A percentile compares a stretch with the other conserved stretches of the same genome.
These are phyloP conservation scores for Alosa alosa DNA, from an alignment of 2,113 vertebrate genomes.

Conservation along the genomic window DNA sequence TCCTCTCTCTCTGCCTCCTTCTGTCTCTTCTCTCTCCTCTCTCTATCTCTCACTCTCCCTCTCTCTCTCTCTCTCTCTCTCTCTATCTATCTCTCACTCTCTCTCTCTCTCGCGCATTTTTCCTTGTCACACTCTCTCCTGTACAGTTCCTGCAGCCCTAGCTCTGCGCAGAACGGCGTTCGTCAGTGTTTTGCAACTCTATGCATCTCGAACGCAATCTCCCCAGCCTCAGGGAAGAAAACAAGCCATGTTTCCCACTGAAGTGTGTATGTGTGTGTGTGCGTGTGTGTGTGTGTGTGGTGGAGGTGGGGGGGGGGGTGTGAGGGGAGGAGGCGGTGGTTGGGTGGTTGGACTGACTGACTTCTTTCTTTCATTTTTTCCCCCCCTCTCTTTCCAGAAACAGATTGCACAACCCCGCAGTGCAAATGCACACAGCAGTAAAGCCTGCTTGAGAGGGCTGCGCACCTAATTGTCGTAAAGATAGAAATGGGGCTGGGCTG, in stretches of 20 bases:
- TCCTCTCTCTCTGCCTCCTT: background rate
- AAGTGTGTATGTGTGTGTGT: background rate
- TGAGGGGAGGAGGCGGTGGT: background rate
- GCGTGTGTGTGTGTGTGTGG: background rate
- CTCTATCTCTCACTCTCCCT: constrained; percentile 25
- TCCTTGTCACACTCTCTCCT: constrained; percentile 23
- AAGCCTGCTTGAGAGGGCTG: constrained; percentile 31
- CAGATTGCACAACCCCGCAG: constrained; percentile 52
- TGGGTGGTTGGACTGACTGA: constrained; percentile 16
- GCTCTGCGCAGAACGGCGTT: background rate
- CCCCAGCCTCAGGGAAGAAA: constrained; percentile 44
- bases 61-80: background rate
- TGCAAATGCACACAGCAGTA: constrained; percentile 40
- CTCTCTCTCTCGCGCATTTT: background rate
- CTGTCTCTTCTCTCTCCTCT: background rate
- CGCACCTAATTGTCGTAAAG: background rate
- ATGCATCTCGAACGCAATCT: constrained; percentile 41
- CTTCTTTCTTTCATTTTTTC: constrained; percentile 23
- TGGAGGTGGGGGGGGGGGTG: background rate
- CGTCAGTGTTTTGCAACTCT: constrained; percentile 54
- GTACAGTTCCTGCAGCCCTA: background rate
- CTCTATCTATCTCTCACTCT: constrained; percentile 17
- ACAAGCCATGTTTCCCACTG: constrained; percentile 39
- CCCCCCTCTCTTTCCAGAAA: constrained; percentile 30
- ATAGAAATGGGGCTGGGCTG: background rate